Evolutionary conservation across 1,140 invertebrate species (phyloP), one percentile per base, ranked within the genome.

Genomic region (Galendromus occidentalis): DNA sequence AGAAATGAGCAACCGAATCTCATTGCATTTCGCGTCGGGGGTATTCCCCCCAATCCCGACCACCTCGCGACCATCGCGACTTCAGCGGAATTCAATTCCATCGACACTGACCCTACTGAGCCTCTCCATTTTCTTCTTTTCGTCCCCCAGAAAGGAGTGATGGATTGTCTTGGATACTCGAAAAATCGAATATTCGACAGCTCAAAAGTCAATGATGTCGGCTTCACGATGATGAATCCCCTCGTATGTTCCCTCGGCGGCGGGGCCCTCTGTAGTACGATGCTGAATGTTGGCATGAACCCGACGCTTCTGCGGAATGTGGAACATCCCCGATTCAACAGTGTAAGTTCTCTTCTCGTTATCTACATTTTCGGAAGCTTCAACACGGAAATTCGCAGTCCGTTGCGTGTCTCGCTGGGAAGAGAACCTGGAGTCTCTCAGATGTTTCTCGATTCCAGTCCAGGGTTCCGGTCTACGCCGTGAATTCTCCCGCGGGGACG

Each of bases 241-340:
- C 20, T 59, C 2, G 51, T 59, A 6, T 59, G 51, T 59, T 59
- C 51, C 1, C 25, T 59, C 51, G 51, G 51, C 14, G 51, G 51
- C 14, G 51, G 51, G 33, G 51, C 33, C 4, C 33, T 59, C 25
- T 59, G 51, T 22, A 59, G 51, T 22, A 33, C 51, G 25, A 59
- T 59, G 51, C 20, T 59, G 6, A 59, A 59, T 9, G 51, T 59
- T 9, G 51, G 51, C 51, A 59, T 59, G 51, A 59, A 59, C 9
- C 51, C 51, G 1, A 59, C 14, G 20, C 51, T 59, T 17, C 25
- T 59, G 51, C 51, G 51, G 22, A 59, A 59, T 9, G 51, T 59
- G 25, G 51, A 59, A 9, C 51, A 59, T 59, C 51, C 51, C 20
- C 14, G 51, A 59, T 33, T 59, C 22, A 59, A 59, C 33, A 59